phyloP scores from a whole-genome alignment of 1,140 invertebrate genomes.

The Drosophila mauritiana region DNA sequence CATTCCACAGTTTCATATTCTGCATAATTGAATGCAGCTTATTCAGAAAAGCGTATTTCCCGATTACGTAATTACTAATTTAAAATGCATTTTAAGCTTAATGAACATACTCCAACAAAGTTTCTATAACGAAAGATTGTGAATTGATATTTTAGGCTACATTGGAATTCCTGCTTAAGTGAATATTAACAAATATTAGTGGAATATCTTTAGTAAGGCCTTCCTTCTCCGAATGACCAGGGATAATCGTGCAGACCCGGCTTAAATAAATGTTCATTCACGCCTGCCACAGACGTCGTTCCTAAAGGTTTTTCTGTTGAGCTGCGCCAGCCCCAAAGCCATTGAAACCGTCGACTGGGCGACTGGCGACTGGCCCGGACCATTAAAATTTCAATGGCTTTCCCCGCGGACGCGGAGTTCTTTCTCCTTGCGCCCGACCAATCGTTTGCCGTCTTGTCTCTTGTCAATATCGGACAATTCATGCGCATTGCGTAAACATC shows the following conservation, averaged over 20 bases:
- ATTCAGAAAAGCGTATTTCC: too few species aligned
- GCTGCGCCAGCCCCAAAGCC: neutral
- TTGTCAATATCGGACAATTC: constrained; percentile 82
- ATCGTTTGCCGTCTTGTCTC: constrained; percentile 65
- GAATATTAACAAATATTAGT: neutral
- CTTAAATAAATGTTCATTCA: neutral
- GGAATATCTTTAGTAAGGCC: neutral
- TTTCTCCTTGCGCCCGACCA: constrained; percentile 38
- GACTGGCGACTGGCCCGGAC: constrained; percentile 42
- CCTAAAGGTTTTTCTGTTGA: constrained; percentile 16
- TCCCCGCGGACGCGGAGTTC: constrained; percentile 24
- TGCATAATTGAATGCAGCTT: too few species aligned
- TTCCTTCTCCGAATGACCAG: neutral
- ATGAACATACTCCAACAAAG: too few species aligned
- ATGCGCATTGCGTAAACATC: constrained; percentile 81
- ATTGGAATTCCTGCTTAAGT: neutral
- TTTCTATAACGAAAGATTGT: too few species aligned
- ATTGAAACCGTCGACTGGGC: constrained; percentile 19
- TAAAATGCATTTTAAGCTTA: too few species aligned
- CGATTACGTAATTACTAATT: too few species aligned
- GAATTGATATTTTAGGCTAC: too few species aligned
- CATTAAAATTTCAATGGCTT: constrained; percentile 76
- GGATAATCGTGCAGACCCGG: neutral
- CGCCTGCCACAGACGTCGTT: neutral
- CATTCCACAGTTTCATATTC: too few species aligned